Evolutionary conservation across 2,113 vertebrate species (phyloP), one percentile per base, ranked within the genome.

Genomic region (Lasiurus borealis): DNA sequence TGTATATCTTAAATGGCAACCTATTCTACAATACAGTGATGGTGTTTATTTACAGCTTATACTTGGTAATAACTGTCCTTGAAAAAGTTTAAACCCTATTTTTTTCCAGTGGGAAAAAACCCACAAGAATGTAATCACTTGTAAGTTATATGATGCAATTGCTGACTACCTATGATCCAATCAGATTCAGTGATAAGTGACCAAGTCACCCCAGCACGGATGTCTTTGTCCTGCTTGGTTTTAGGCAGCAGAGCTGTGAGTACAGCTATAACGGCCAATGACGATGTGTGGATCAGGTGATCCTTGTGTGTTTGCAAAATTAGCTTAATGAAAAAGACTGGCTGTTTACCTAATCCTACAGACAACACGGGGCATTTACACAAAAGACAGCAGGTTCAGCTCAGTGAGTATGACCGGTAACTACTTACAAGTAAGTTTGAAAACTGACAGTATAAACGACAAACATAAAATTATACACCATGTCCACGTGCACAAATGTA

Each of bases 391-490:
- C 3, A 59, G 6, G 5, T 5, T 68, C 8, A 76, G 77, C 57
- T 90, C 95, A 95, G 81, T 12, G 10, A 82, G 31, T 72, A 62
- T n/a, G 27, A 77, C 76, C 8, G 12, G 16, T 77, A 81, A 95
- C 13, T 68, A 77, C 59, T 31, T 66, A 90, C 16, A 85, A 75
- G 77, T 90, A n/a, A 84, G 15, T 50, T 40, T 75, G 71, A 86
- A 88, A 68, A 48, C 9, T 76, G 72, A 72, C 50, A 86, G 84
- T 21, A 57, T 11, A 68, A 71, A 94, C 80, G n/a, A 46, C 19
- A 92, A 93, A 93, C 27, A 85, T 64, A 62, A 73, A 90, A 90
- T 36, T 90, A 59, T 57, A 86, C 19, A 21, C 16, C 48, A 62
- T 62, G 73, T 15, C 14, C 71, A n/a, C 29, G 62, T 31, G 75